phyloP scores from a whole-genome alignment of 2,113 vertebrate genomes.

The Phrynosoma blainvillii region DNA sequence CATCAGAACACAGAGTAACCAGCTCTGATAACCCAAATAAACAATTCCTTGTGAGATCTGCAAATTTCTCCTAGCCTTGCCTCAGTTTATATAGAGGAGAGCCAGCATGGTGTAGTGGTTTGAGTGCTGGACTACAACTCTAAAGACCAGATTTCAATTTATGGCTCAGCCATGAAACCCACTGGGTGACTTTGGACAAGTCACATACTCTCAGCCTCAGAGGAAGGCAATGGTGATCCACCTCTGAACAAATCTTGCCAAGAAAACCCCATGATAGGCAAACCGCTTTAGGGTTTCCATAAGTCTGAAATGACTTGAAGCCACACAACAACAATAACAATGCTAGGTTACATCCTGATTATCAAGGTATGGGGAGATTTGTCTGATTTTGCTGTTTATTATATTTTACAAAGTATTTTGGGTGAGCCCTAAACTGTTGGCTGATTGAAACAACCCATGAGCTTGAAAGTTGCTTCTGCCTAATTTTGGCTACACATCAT shows the following conservation, averaged over 20 bases:
- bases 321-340: no score
- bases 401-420: not conserved
- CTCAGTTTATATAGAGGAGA: not conserved
- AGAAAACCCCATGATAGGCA: no score
- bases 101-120: not conserved
- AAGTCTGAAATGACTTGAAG: no score
- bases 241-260: no score
- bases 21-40: conserved; percentile 15
- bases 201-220: no score
- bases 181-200: no score
- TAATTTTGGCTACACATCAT: not conserved
- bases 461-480: not conserved
- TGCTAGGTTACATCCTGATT: not conserved
- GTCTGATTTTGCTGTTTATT: not conserved
- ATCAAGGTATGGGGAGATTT: not conserved
- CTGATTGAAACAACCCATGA: not conserved
- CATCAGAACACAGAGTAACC: not conserved
- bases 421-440: not conserved
- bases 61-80: not conserved
- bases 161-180: no score
- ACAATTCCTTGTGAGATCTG: not conserved
- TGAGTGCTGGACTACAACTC: no score
- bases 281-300: no score
- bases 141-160: no score
- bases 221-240: no score